Percentiles rank a stretch among this genome's conserved stretches.
phyloP scores from a whole-genome alignment of 2,113 vertebrate genomes.

The Mungos mungo region DNA sequence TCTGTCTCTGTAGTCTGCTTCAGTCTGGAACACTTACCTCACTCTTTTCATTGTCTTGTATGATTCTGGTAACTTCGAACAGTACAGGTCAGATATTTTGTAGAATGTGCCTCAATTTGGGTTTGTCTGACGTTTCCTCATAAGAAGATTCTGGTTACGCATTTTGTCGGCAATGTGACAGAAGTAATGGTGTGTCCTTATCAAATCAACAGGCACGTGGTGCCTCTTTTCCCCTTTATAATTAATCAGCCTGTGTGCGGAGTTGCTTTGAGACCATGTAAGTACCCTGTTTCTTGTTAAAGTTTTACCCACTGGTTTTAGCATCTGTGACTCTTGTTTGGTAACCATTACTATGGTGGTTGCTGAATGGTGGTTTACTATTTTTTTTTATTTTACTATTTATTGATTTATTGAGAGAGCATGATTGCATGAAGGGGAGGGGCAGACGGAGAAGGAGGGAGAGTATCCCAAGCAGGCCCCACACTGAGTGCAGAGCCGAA shows the following conservation, averaged over 20 bases:
- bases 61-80: not conserved
- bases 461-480: no score
- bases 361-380: not conserved
- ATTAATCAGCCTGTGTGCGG: not conserved
- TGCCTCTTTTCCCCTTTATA: not conserved
- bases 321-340: not conserved
- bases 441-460: no score
- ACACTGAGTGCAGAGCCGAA: no score
- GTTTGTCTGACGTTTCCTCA: not conserved
- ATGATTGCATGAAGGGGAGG: no score
- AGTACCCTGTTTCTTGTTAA: not conserved
- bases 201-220: not conserved
- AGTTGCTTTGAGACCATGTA: not conserved
- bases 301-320: not conserved
- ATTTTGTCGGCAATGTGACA: not conserved
- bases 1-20: not conserved
- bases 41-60: not conserved
- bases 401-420: no score
- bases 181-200: not conserved
- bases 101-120: not conserved
- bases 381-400: no score
- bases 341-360: not conserved
- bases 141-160: not conserved
- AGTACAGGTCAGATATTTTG: not conserved
- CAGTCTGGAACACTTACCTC: not conserved